Base-by-base conservation (phyloP, 2,113 vertebrate species). In the Etia nguti region DNA sequence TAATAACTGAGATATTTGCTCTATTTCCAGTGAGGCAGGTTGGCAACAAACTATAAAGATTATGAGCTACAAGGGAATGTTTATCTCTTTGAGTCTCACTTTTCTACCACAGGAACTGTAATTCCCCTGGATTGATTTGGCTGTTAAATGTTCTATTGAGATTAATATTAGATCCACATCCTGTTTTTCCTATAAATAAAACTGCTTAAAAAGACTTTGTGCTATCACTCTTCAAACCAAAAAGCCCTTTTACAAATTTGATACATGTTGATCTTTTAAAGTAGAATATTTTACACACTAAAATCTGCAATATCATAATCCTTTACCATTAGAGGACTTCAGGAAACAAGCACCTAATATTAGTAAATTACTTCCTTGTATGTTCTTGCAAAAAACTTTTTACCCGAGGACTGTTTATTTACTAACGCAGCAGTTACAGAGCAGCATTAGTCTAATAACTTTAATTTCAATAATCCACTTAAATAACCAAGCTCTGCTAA, bases 111-210 rank as follows among this genome's bases (percentile, higher is more conserved):
- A 43, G 8, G 52, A 84, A 80, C 48, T 29, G 70, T 83, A 26
- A 84, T 87, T 87, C 82, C 16, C n/a, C 16, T 34, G 48, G 85
- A 92, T 83, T 80, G 46, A 92, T 89, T 77, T 29, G 73, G 65
- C 89, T 84, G 22, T 89, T 92, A 55, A 88, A 79, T 8, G 41
- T 60, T 88, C 73, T 50, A 84, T 56, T 90, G 77, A 89, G 87
- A 91, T 88, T 83, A 88, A 90, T 91, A 86, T 86, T 38, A 48
- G 84, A 81, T 52, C 54, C 54, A 48, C 83, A 83, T 2, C 52
- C 52, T 75, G 8, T 41, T 83, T 48, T 43, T 85, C 10, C 20
- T 36, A 86, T 85, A 81, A 88, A 87, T 87, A 68, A 75, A 75
- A 6, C 29, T 81, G 26, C 75, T 83, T 85, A 62, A 89, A 88